phyloP scores from a whole-genome alignment of 2,888 invertebrate species.

The Erannis defoliaria region DNA sequence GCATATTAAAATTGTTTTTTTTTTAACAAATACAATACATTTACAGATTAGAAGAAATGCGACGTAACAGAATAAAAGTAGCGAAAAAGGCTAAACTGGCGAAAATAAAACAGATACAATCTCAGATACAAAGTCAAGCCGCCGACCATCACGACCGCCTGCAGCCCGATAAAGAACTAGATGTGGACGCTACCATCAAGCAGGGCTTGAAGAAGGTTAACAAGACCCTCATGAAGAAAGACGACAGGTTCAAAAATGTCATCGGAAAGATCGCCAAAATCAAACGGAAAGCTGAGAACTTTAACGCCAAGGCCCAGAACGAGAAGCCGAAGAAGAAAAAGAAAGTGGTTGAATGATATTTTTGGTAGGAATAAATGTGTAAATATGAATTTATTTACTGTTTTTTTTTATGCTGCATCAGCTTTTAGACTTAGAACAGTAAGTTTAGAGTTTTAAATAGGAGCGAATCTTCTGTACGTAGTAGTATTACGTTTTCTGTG shows the following conservation, averaged over 20 bases:
- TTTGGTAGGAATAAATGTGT: not conserved
- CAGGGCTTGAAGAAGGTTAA: conserved; percentile 73
- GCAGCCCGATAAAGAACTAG: conserved; percentile 54
- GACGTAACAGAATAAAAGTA: conserved; percentile 72
- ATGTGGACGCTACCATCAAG: conserved; percentile 73
- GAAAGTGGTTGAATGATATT: conserved; percentile 32
- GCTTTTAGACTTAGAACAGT: no score
- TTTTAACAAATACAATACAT: not conserved
- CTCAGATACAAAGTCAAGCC: conserved; percentile 54
- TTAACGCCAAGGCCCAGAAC: conserved; percentile 47
- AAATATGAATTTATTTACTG: not conserved
- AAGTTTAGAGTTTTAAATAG: no score
- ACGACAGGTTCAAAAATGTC: conserved; percentile 78
- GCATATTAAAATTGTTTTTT: no score
- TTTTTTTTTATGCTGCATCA: not conserved
- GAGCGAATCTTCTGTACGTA: no score
- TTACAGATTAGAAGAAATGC: conserved; percentile 78
- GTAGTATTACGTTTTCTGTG: no score
- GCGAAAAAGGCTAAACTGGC: conserved; percentile 78
- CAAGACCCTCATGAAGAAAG: conserved; percentile 78
- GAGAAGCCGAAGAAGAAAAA: conserved; percentile 58
- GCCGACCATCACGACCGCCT: conserved; percentile 54
- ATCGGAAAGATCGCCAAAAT: conserved; percentile 80
- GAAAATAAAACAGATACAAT: conserved; percentile 72
- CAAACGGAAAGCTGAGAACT: conserved; percentile 75